Evolutionary conservation across 2,888 invertebrate species (phyloP).

Genomic region (Netelia inedita): DNA sequence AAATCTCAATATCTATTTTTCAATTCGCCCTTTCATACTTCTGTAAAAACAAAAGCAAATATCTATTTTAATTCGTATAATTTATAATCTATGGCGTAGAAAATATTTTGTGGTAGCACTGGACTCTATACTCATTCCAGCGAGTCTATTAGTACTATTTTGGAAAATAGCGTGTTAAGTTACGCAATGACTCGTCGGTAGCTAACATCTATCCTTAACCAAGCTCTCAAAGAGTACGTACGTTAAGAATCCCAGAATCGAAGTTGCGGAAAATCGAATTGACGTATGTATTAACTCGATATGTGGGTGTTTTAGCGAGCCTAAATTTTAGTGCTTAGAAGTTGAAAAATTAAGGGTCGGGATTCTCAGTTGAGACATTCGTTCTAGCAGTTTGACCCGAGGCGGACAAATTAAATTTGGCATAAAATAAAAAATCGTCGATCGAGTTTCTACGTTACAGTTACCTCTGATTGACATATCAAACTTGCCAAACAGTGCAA

Average conservation of each 20-base stretch:
- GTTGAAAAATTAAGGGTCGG: neutral
- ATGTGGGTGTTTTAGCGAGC: neutral
- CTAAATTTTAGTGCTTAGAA: neutral
- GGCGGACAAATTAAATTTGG: neutral
- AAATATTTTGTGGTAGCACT: neutral
- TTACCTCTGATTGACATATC: constrained; percentile 17
- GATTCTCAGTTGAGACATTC: neutral
- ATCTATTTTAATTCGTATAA: neutral
- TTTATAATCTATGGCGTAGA: neutral
- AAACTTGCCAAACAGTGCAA: constrained; percentile 26
- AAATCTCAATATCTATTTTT: neutral
- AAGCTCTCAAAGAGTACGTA: constrained; percentile 52
- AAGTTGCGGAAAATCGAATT: constrained; percentile 7
- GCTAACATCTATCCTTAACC: neutral
- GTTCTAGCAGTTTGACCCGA: neutral
- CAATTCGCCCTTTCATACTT: neutral
- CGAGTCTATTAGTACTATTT: neutral
- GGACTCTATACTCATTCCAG: neutral
- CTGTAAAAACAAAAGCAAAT: neutral
- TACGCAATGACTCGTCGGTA: neutral
- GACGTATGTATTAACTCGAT: neutral
- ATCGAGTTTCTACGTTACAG: neutral
- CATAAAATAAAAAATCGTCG: neutral
- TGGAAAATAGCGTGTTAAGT: neutral
- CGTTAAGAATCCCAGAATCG: constrained; percentile 30